A percentile compares a stretch with the other conserved stretches of the same genome.
Evolutionary conservation across 2,797 vertebrate species (phyloP).

Genomic region (Hipposideros larvatus): DNA sequence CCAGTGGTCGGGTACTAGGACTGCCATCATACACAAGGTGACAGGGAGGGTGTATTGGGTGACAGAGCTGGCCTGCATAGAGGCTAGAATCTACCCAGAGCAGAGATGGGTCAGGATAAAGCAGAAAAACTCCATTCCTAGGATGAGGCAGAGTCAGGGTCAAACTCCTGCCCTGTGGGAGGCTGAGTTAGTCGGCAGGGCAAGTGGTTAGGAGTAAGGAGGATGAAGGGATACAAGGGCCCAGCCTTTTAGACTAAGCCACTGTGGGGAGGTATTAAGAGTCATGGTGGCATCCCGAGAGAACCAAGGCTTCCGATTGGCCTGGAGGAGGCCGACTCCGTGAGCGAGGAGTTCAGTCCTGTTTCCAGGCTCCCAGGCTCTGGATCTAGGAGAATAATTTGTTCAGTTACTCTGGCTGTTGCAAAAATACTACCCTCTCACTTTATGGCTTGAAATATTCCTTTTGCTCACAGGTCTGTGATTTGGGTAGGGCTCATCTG

Average conservation of each 20-base stretch:
- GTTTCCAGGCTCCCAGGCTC: background rate
- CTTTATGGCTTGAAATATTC: background rate
- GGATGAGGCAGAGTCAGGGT: background rate
- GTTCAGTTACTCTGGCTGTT: background rate
- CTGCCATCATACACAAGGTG: accelerated
- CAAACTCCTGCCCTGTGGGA: background rate
- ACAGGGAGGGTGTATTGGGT: too few relatives aligned
- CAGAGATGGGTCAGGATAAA: background rate
- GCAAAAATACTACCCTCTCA: background rate
- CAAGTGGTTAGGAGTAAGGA: background rate
- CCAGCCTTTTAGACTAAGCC: background rate
- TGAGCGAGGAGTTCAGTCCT: background rate
- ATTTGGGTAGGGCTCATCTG: background rate
- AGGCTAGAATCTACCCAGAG: background rate
- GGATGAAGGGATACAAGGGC: background rate
- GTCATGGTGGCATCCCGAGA: background rate
- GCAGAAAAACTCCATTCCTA: background rate
- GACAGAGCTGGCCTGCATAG: background rate
- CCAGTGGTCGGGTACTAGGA: background rate
- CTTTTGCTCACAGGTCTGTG: background rate
- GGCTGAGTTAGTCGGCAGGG: background rate
- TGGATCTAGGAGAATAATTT: background rate
- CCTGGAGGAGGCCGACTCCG: background rate
- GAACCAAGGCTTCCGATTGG: background rate
- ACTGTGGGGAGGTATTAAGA: background rate